Evolutionary conservation across 2,797 vertebrate species (phyloP).

Genomic region (Pelochelys cantorii): DNA sequence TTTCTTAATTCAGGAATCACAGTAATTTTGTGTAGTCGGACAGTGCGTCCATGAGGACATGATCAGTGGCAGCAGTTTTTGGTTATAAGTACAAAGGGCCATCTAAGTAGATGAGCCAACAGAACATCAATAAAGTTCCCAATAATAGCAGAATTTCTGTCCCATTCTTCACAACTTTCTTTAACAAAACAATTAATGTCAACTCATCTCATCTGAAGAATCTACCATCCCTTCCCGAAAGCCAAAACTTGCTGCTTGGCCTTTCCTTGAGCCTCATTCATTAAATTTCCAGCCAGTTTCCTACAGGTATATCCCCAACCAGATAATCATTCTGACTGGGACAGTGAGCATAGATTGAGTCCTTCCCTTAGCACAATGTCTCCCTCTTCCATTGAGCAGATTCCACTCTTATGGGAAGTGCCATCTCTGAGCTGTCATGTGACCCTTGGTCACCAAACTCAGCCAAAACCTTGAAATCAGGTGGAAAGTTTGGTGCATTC

Average conservation of each 20-base stretch:
- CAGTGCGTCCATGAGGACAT: neutral
- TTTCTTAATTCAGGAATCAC: neutral
- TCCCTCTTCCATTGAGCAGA: neutral
- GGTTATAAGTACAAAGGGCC: conserved; percentile 7
- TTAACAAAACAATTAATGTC: neutral
- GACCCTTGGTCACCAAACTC: neutral
- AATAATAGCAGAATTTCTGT: neutral
- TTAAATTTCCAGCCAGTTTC: neutral
- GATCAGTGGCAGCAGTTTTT: neutral
- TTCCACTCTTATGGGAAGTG: neutral
- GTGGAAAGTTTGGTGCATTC: neutral
- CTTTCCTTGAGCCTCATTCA: neutral
- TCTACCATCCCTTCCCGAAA: neutral
- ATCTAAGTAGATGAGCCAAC: neutral
- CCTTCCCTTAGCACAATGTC: neutral
- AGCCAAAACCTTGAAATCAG: neutral
- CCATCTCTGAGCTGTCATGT: neutral
- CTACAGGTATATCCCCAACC: no score
- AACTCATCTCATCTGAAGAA: neutral
- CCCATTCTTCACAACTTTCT: neutral
- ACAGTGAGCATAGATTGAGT: neutral
- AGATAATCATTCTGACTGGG: neutral
- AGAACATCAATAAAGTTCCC: neutral
- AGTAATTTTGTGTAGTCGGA: neutral
- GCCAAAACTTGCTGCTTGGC: neutral